These are phyloP conservation scores for Hemicrepidius hirtus DNA, from an alignment of 2,888 invertebrate genomes.

Conservation along the genomic window DNA sequence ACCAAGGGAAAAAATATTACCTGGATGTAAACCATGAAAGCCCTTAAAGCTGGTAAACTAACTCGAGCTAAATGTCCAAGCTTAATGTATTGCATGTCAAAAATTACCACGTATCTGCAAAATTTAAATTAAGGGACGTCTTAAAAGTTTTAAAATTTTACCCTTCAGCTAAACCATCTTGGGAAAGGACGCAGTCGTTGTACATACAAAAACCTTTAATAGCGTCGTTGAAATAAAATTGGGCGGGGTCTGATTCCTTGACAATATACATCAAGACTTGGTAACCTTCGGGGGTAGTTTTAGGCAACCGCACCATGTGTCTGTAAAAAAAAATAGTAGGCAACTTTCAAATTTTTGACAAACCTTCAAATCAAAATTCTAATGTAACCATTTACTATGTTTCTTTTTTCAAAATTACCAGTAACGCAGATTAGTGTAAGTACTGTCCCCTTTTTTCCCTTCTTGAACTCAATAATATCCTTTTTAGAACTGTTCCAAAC, in stretches of 20 bases:
- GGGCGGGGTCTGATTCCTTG: constrained; percentile 78
- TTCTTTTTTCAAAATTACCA: constrained; percentile 2
- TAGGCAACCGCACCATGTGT: constrained; percentile 78
- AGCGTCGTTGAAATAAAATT: constrained; percentile 78
- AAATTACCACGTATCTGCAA: constrained; percentile 78
- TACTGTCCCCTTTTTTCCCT: not conserved
- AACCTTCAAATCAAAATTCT: not conserved
- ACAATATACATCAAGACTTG: constrained; percentile 78
- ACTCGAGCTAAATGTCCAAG: constrained; percentile 80
- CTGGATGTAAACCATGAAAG: constrained; percentile 82
- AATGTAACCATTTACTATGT: constrained; percentile 10
- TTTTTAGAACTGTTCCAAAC: no score
- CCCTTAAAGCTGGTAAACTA: constrained; percentile 77
- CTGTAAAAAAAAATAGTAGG: constrained; percentile 69
- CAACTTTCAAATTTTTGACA: not conserved
- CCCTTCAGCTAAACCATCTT: constrained; percentile 73
- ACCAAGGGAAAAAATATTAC: constrained; percentile 64
- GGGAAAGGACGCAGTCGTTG: constrained; percentile 79
- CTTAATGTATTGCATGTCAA: constrained; percentile 81
- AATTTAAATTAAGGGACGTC: not conserved
- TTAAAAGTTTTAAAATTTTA: constrained; percentile 52
- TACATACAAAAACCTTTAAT: constrained; percentile 81
- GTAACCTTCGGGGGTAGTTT: constrained; percentile 78
- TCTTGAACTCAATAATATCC: no score
- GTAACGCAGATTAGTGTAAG: constrained; percentile 27